Percentiles rank a stretch among this genome's conserved stretches.
Evolutionary conservation across 2,888 invertebrate species (phyloP).

Genomic region (Elaeidobius kamerunicus): DNA sequence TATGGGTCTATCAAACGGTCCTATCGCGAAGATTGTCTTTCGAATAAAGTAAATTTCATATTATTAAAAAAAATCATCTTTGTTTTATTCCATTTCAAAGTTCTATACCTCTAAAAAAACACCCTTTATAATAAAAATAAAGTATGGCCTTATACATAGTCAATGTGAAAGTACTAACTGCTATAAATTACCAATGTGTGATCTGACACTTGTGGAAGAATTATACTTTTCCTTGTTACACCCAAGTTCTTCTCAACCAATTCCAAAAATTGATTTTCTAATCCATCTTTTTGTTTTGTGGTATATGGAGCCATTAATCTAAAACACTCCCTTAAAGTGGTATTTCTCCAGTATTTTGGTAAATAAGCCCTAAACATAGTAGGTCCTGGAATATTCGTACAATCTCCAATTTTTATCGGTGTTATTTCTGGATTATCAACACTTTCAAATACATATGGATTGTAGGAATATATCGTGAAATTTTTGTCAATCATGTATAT

Average conservation of each 20-base stretch:
- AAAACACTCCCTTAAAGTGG: constrained; percentile 16
- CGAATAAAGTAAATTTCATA: too few relatives aligned
- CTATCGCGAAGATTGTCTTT: too few relatives aligned
- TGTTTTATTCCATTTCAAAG: too few relatives aligned
- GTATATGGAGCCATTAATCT: constrained; percentile 15
- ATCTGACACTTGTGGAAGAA: background rate
- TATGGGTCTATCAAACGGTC: too few relatives aligned
- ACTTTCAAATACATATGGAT: constrained; percentile 18
- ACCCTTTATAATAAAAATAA: too few relatives aligned
- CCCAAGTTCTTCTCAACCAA: constrained; percentile 6
- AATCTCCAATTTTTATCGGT: constrained; percentile 14
- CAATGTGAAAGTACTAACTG: too few relatives aligned
- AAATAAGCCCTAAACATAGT: background rate
- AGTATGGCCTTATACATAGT: too few relatives aligned
- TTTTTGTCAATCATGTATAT: constrained; percentile 8
- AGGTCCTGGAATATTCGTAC: background rate
- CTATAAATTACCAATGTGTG: constrained; percentile 4
- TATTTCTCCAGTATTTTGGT: constrained; percentile 21
- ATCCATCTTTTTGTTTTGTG: constrained; percentile 11
- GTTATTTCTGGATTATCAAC: constrained; percentile 14
- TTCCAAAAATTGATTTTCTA: constrained; percentile 18
- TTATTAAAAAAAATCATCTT: too few relatives aligned
- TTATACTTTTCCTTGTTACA: constrained; percentile 4
- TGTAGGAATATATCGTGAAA: constrained; percentile 8
- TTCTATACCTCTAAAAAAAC: too few relatives aligned